Evolutionary conservation across 2,888 invertebrate species (phyloP).

Genomic region (Gandaritis pyraliata): DNA sequence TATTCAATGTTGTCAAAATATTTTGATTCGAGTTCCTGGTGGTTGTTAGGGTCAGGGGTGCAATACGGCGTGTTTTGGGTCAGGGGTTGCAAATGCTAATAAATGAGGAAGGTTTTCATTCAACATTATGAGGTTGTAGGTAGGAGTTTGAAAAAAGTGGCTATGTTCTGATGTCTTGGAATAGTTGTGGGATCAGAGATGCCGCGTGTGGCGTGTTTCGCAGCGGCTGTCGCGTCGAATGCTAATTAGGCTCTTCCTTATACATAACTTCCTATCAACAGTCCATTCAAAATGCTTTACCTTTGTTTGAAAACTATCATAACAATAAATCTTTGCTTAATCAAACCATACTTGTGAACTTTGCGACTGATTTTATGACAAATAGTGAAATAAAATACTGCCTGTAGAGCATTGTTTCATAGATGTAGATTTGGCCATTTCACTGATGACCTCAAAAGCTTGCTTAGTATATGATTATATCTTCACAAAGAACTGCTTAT

Average conservation of each 20-base stretch:
- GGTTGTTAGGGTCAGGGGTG: constrained; percentile 33
- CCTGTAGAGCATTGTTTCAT: not conserved
- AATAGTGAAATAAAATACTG: not conserved
- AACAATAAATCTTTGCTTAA: constrained; percentile 7
- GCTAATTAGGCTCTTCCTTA: constrained; percentile 78
- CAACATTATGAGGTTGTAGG: constrained; percentile 9
- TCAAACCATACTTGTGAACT: not conserved
- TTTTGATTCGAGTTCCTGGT: constrained; percentile 51
- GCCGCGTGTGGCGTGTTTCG: constrained; percentile 68
- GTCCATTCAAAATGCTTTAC: constrained; percentile 38
- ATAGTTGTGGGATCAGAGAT: constrained; percentile 47
- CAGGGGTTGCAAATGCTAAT: constrained; percentile 7
- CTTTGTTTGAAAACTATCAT: constrained; percentile 37
- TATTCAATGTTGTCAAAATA: constrained; percentile 81
- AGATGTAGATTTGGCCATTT: constrained; percentile 26
- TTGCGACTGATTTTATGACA: not conserved
- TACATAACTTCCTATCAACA: constrained; percentile 70
- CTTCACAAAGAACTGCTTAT: constrained; percentile 52
- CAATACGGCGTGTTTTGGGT: constrained; percentile 25
- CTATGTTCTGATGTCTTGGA: constrained; percentile 15
- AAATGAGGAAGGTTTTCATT: constrained; percentile 11
- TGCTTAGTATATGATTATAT: constrained; percentile 53
- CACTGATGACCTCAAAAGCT: constrained; percentile 53
- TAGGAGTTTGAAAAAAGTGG: constrained; percentile 3
- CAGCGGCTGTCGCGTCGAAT: constrained; percentile 70